phyloP scores from a whole-genome alignment of 2,113 vertebrate genomes.

The Phylloscopus trochiloides region DNA sequence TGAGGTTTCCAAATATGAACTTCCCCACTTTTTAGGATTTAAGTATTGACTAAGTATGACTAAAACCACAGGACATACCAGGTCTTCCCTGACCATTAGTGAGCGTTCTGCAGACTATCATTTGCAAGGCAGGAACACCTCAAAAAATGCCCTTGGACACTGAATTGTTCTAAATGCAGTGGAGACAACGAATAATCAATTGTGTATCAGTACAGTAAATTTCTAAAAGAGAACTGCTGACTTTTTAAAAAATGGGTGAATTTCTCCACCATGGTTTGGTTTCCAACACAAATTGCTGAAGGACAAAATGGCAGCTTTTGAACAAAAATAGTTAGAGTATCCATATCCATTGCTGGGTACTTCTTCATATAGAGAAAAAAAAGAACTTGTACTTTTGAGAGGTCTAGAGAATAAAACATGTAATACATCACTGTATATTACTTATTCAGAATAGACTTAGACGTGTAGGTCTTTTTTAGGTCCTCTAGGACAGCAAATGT shows the following conservation, averaged over 20 bases:
- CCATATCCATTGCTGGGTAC: too few species aligned
- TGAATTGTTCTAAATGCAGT: not conserved
- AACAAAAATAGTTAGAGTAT: not conserved
- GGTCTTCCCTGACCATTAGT: not conserved
- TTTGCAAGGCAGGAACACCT: not conserved
- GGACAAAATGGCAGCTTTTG: not conserved
- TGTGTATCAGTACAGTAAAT: not conserved
- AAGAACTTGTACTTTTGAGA: not conserved
- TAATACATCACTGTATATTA: not conserved
- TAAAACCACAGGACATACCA: not conserved
- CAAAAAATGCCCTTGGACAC: not conserved
- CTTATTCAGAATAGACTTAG: not conserved
- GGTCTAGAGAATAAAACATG: not conserved
- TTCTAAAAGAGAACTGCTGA: not conserved
- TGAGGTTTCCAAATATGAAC: not conserved
- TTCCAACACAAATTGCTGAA: not conserved
- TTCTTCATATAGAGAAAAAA: not conserved
- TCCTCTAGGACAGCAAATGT: not conserved
- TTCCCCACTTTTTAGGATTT: not conserved
- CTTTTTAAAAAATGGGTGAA: not conserved
- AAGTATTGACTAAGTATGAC: not conserved
- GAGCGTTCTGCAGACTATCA: not conserved
- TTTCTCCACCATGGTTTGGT: rapidly evolving
- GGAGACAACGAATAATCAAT: not conserved
- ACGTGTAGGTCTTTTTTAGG: not conserved